Conservation (phyloP, 2,888 invertebrate species). For the Megamerina dolium region DNA sequence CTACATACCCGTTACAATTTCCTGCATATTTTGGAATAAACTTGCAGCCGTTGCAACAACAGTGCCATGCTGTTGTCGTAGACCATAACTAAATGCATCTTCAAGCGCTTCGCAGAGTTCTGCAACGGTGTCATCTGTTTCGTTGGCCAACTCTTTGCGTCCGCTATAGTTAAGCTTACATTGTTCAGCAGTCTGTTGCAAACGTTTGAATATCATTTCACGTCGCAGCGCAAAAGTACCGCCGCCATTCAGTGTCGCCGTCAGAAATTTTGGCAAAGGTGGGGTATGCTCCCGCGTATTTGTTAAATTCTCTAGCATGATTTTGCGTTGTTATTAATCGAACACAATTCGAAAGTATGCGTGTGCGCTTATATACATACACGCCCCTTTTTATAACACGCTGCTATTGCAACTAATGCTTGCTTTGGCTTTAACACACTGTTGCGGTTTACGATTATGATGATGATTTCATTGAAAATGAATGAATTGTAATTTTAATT, state of each 20-base stretch:
- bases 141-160: slow-evolving; percentile 83
- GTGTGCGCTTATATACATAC: background rate
- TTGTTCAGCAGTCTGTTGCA: slow-evolving; percentile 35
- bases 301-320: slow-evolving; percentile 26
- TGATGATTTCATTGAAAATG: too few species aligned
- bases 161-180: slow-evolving; percentile 84
- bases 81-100: slow-evolving; percentile 70
- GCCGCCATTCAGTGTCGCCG: slow-evolving; percentile 22
- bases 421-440: too few species aligned
- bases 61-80: slow-evolving; percentile 56
- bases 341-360: background rate
- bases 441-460: too few species aligned
- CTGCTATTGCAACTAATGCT: too few species aligned
- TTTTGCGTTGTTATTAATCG: too few species aligned
- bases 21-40: slow-evolving; percentile 63
- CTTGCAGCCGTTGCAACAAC: slow-evolving; percentile 29
- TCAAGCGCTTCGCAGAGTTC: slow-evolving; percentile 70
- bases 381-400: too few species aligned
- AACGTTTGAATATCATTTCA: slow-evolving; percentile 39
- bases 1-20: slow-evolving; percentile 56
- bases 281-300: too few species aligned
- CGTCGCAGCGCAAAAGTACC: slow-evolving; percentile 34
- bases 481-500: too few species aligned
- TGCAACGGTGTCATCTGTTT: slow-evolving; percentile 59
- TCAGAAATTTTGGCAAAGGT: slow-evolving; percentile 19